Evolutionary conservation across 2,888 invertebrate species (phyloP).

Genomic region (Ichneumon xanthorius): DNA sequence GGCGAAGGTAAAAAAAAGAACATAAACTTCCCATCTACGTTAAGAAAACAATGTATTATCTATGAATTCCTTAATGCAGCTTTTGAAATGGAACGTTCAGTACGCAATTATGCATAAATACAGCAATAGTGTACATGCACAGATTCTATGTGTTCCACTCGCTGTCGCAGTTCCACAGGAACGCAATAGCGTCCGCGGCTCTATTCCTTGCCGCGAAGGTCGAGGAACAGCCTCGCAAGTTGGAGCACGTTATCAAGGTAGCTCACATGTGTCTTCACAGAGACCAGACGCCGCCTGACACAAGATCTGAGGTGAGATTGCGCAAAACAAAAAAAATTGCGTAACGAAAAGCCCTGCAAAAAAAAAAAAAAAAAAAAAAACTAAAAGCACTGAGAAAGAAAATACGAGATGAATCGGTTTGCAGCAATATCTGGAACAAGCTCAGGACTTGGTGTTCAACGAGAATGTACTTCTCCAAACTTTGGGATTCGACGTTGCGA

Average conservation of each 20-base stretch:
- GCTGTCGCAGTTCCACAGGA: constrained; percentile 97
- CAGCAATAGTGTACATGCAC: constrained; percentile 99
- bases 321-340: constrained; percentile 43
- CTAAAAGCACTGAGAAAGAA: constrained; percentile 49
- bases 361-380: constrained; percentile 12
- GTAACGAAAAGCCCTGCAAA: constrained; percentile 21
- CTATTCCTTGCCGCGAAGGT: constrained; percentile 99
- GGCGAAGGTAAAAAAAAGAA: neutral
- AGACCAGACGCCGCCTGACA: constrained; percentile 88
- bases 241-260: constrained; percentile 98
- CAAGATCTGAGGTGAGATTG: constrained; percentile 89
- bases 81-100: constrained; percentile 82
- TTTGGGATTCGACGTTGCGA: constrained; percentile 98
- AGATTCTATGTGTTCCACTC: constrained; percentile 99
- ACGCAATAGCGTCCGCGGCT: constrained; percentile 97
- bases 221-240: constrained; percentile 98
- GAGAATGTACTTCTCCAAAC: constrained; percentile 99
- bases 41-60: neutral
- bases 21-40: neutral
- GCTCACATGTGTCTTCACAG: constrained; percentile 95
- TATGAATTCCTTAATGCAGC: constrained; percentile 57
- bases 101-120: constrained; percentile 98
- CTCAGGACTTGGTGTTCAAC: constrained; percentile 97
- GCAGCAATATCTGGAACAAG: constrained; percentile 89
- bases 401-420: constrained; percentile 71